phyloP scores from a whole-genome alignment of 2,888 invertebrate species.

The Agrenia bidenticulata region DNA sequence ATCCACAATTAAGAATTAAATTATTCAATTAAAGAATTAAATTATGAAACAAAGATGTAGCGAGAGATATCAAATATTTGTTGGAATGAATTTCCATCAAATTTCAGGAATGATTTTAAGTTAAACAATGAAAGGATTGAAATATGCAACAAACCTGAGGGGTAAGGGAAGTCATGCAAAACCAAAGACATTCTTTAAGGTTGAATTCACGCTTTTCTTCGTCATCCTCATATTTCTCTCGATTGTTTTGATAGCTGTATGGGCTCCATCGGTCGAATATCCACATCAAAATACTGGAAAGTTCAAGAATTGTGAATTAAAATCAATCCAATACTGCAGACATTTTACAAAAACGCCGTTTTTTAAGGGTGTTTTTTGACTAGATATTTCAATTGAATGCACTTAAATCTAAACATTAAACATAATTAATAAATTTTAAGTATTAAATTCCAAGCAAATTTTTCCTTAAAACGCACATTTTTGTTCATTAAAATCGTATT shows the following conservation, averaged over 20 bases:
- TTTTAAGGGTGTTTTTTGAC: too few relatives aligned
- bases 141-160: constrained; percentile 70
- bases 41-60: not conserved
- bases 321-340: too few relatives aligned
- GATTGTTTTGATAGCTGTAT: constrained; percentile 92
- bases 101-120: not conserved
- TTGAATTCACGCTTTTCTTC: constrained; percentile 93
- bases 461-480: too few relatives aligned
- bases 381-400: too few relatives aligned
- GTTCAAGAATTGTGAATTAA: too few relatives aligned
- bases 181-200: constrained; percentile 95
- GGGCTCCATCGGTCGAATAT: constrained; percentile 96
- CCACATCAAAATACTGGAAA: constrained; percentile 82
- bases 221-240: constrained; percentile 87
- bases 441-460: too few relatives aligned
- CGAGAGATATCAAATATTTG: not conserved
- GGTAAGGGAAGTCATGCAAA: constrained; percentile 97
- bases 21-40: not conserved
- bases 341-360: too few relatives aligned
- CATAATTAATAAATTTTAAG: too few relatives aligned
- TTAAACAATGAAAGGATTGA: too few relatives aligned
- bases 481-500: too few relatives aligned
- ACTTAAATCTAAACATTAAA: too few relatives aligned
- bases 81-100: constrained; percentile 6
- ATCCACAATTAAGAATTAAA: constrained; percentile 9